Evolutionary conservation across 1,140 invertebrate species (phyloP), one percentile per base, ranked within the genome.

Genomic region (Amyelois transitella): DNA sequence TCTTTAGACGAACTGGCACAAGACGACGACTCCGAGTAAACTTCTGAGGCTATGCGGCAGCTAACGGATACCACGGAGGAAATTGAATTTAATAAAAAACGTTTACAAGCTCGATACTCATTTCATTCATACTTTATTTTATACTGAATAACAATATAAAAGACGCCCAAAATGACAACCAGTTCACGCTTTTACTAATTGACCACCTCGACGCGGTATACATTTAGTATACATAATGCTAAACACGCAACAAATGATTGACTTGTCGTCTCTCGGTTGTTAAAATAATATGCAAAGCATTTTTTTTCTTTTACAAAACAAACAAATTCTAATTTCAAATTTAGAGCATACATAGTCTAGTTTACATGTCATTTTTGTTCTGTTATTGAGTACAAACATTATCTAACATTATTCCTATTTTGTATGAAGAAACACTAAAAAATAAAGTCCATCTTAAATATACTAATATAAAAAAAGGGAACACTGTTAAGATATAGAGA

Each of bases 101-200:
- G n/a, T n/a, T n/a, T n/a, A n/a, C n/a, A n/a, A n/a, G n/a, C n/a
- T n/a, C n/a, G n/a, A n/a, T n/a, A n/a, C n/a, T n/a, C n/a, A n/a
- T n/a, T n/a, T n/a, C n/a, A n/a, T n/a, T n/a, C n/a, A n/a, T n/a
- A n/a, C n/a, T n/a, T 14, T 10, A 32, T 14, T n/a, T 38, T 38
- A 38, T 38, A 14, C n/a, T 38, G 17, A 38, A 38, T 19, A 48
- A 48, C 19, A 48, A 22, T 54, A 69, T 44, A 73, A 75, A 64
- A 74, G 64, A 69, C 60, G 71, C 73, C 75, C 68, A 77, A 79
- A 80, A 68, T 85, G 80, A 78, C 80, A 82, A 64, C 55, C 61
- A 59, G 66, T 84, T 81, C 80, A 87, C 79, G 81, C 77, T 82
- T 85, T 77, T 77, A 78, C 75, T 74, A 75, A 77, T 75, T 78